A percentile compares a stretch with the other conserved stretches of the same genome.
phyloP scores from a whole-genome alignment of 2,888 invertebrate species.

The Linyphia triangularis region DNA sequence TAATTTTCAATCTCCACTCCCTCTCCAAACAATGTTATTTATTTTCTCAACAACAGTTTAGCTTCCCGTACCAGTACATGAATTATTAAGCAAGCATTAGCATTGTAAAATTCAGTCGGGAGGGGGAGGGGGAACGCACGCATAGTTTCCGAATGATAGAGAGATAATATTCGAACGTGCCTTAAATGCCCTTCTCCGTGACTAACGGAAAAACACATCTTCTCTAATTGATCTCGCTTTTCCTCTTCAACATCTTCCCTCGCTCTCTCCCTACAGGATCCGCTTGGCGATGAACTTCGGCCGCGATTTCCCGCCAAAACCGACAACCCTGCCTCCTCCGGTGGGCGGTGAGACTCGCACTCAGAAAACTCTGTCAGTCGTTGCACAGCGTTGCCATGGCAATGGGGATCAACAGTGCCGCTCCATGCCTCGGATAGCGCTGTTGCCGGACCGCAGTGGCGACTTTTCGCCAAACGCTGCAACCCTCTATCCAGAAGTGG shows the following conservation, averaged over 20 bases:
- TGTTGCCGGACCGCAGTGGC: slow-evolving; percentile 71
- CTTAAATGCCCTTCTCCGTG: slow-evolving; percentile 49
- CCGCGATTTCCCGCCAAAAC: slow-evolving; percentile 26
- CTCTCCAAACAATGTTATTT: neutral
- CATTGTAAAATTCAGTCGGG: neutral
- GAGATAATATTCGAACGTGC: slow-evolving; percentile 53
- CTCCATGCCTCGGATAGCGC: slow-evolving; percentile 66
- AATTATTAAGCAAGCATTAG: slow-evolving; percentile 38
- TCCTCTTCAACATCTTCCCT: neutral
- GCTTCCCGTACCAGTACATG: slow-evolving; percentile 1
- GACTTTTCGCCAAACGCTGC: no score
- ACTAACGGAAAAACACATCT: slow-evolving; percentile 16
- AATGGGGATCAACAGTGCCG: slow-evolving; percentile 50
- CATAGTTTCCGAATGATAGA: slow-evolving; percentile 35
- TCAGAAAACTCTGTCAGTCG: slow-evolving; percentile 1
- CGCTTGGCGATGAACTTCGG: slow-evolving; percentile 37
- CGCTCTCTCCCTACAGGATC: slow-evolving; percentile 19
- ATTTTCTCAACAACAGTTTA: neutral
- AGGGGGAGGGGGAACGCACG: neutral
- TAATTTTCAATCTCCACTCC: no score
- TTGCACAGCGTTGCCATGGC: slow-evolving; percentile 66
- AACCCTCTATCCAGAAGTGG: no score
- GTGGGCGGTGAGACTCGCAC: neutral
- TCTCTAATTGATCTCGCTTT: neutral
- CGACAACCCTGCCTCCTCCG: slow-evolving; percentile 43